Conservation (phyloP, 2,888 invertebrate genomes). For the Eupithecia tripunctaria region DNA sequence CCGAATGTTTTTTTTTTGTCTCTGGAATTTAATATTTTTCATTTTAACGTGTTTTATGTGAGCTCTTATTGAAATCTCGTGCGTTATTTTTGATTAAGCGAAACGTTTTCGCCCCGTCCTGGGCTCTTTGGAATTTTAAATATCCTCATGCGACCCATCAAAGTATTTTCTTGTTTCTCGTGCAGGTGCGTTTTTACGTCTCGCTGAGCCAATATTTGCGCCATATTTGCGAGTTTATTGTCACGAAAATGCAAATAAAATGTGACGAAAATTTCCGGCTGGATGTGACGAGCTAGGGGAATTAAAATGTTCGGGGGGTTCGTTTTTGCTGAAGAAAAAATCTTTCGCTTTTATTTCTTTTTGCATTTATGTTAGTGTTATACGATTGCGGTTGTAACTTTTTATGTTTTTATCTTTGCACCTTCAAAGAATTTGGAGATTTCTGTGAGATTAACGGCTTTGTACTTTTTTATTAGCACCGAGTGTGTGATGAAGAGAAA, state of each 20-base stretch:
- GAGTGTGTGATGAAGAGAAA: slow-evolving; percentile 29
- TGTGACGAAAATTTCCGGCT: slow-evolving; percentile 42
- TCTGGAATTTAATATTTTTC: slow-evolving; percentile 80
- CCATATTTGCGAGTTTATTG: slow-evolving; percentile 47
- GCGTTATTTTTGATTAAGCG: slow-evolving; percentile 77
- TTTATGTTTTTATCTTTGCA: slow-evolving; percentile 38
- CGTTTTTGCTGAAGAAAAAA: slow-evolving; percentile 44
- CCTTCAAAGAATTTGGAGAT: slow-evolving; percentile 30
- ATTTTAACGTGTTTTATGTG: slow-evolving; percentile 76
- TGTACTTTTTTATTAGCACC: slow-evolving; percentile 26
- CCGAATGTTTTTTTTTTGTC: slow-evolving; percentile 68
- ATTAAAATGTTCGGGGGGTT: slow-evolving; percentile 42
- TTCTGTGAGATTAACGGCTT: slow-evolving; percentile 28
- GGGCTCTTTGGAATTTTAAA: slow-evolving; percentile 62
- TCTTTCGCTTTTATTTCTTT: slow-evolving; percentile 38
- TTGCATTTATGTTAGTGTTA: slow-evolving; percentile 37
- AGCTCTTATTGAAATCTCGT: slow-evolving; percentile 75
- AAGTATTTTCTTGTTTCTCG: slow-evolving; percentile 52
- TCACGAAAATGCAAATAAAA: slow-evolving; percentile 46
- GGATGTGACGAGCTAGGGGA: slow-evolving; percentile 42
- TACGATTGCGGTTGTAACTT: slow-evolving; percentile 31
- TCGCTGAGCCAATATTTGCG: slow-evolving; percentile 42
- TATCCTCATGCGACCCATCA: slow-evolving; percentile 53
- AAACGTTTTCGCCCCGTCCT: slow-evolving; percentile 41
- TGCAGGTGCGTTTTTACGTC: slow-evolving; percentile 41